Conservation (phyloP, 2,113 vertebrate genomes). For the Benitochromis conjunctus region DNA sequence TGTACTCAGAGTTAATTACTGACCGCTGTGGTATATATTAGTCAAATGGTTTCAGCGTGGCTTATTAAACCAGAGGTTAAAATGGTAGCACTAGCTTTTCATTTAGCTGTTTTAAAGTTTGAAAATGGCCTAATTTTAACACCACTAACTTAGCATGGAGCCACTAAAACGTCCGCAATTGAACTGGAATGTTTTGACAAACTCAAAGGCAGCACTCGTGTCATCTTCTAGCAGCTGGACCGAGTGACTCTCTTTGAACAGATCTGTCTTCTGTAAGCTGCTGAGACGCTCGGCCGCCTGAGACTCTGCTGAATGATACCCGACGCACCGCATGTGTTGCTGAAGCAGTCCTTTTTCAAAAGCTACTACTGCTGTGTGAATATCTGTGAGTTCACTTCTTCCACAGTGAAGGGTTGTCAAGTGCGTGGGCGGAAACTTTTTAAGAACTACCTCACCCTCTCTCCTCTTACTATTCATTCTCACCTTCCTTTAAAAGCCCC, state of each 20-base stretch:
- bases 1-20: slow-evolving; percentile 29
- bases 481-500: background rate
- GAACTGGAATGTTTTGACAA: background rate
- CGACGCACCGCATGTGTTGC: background rate
- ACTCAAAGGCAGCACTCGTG: background rate
- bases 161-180: background rate
- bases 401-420: background rate
- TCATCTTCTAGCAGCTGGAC: background rate
- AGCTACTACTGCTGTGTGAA: background rate
- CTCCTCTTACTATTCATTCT: background rate
- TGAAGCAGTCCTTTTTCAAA: background rate
- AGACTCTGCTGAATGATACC: background rate
- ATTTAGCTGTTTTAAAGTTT: background rate
- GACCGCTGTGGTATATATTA: background rate
- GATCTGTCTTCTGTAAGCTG: background rate
- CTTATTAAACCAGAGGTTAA: background rate
- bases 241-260: background rate
- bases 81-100: background rate
- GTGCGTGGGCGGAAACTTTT: background rate
- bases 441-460: background rate
- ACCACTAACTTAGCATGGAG: background rate
- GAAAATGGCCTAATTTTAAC: background rate
- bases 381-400: background rate
- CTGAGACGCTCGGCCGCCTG: background rate
- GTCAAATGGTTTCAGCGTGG: background rate